Base-by-base conservation (phyloP, 2,888 invertebrate genomes). In the Tinea pellionella region DNA sequence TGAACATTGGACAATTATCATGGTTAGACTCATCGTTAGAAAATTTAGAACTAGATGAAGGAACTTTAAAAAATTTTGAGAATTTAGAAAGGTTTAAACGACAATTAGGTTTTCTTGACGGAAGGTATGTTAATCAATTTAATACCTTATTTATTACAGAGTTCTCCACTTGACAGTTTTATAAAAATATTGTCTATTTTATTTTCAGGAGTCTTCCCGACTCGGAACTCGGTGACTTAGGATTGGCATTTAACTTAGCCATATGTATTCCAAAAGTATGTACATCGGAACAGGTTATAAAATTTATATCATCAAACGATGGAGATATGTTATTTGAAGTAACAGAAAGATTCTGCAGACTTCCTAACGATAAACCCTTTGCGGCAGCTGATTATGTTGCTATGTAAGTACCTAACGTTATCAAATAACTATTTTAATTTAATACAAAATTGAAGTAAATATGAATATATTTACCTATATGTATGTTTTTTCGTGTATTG, bases 281-380 rank as follows among this genome's bases (percentile, higher is more conserved):
- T 60, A 70, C 79, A 0, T 68, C 77, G 0, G 57, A 68, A 7
- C 41, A 61, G 13, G 60, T 56, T 1, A n/a, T 60, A 16, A 58
- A 32, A n/a, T 43, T 11, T 4, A 30, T 56, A 37, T 15, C 42
- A 6, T 13, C 19, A 15, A 42, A 51, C 51, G 30, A 16, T n/a
- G 13, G 12, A 18, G 13, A 0, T 57, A 66, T 19, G 68, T 73
- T 63, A 0, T 68, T 74, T 8, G 72, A 76, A 18, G 70, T 69
- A 0, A 61, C 66, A 13, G 82, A 83, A 0, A 57, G 53, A 0
- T 79, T 67, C 60, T 81, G 79, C 60, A 71, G 85, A 8, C 63
- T 85, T 15, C 80, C 79, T 0, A 69, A 78, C 42, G 85, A 85
- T 55, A 84, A 82, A 59, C 77, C 73, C 0, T 81, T 76, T 73